phyloP scores from a whole-genome alignment of 2,797 vertebrate species.

The Capromys pilorides region DNA sequence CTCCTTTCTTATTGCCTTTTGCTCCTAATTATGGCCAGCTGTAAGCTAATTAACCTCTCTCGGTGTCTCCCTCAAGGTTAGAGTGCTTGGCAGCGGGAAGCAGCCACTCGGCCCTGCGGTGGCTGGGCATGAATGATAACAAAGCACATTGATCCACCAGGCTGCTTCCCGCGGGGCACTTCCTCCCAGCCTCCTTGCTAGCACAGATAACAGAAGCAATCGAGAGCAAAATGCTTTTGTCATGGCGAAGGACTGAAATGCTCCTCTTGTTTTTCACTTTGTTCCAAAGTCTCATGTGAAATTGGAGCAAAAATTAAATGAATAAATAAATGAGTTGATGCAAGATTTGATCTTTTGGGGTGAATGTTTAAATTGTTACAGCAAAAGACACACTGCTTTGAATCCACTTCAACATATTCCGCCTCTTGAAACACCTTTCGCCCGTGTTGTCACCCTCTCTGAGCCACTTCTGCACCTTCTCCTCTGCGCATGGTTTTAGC shows the following conservation, averaged over 20 bases:
- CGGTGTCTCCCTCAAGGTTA: constrained; percentile 38
- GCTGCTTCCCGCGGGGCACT: not conserved
- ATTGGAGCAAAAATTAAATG: not conserved
- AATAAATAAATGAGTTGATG: not conserved
- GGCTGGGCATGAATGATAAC: constrained; percentile 69
- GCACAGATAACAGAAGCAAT: constrained; percentile 70
- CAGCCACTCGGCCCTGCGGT: no score
- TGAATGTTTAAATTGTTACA: not conserved
- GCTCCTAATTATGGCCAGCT: constrained; percentile 70
- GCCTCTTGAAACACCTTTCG: not conserved
- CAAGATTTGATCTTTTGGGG: not conserved
- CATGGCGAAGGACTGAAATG: not conserved
- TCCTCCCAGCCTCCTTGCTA: not conserved
- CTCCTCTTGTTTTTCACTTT: constrained; percentile 17
- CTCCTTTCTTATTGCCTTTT: constrained; percentile 53
- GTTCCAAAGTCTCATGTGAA: not conserved
- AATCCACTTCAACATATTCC: not conserved
- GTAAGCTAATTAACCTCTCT: constrained; percentile 72
- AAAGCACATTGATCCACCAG: constrained; percentile 40
- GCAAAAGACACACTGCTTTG: not conserved
- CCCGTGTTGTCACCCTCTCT: not conserved
- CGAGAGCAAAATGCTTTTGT: not conserved
- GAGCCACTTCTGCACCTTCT: not conserved
- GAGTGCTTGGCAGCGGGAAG: constrained; percentile 20
- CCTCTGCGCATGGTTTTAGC: not conserved